A percentile compares a stretch with the other conserved stretches of the same genome.
Evolutionary conservation across 2,797 vertebrate genomes (phyloP).

Genomic region (Danio jaintianensis): DNA sequence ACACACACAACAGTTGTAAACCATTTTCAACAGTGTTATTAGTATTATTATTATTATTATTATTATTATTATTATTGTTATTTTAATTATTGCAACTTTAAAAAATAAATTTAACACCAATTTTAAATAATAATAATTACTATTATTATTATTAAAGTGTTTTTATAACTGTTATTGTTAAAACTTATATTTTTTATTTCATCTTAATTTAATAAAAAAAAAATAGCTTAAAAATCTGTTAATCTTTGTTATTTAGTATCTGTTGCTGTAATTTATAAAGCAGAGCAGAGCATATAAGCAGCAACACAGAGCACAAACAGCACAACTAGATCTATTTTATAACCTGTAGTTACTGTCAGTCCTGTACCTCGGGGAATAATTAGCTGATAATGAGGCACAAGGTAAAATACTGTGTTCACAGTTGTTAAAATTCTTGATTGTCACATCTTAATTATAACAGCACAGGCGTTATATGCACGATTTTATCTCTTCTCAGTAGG

Average conservation of each 20-base stretch:
- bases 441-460: conserved; percentile 73
- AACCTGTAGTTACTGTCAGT: conserved; percentile 72
- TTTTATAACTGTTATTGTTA: no score
- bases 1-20: no score
- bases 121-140: no score
- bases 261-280: not conserved
- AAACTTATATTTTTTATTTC: no score
- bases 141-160: no score
- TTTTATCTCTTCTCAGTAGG: conserved; percentile 55
- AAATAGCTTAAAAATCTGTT: not conserved
- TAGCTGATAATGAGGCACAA: conserved; percentile 73
- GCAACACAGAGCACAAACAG: conserved; percentile 46
- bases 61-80: no score
- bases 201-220: not conserved
- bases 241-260: not conserved
- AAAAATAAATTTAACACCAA: no score
- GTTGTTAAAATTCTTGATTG: conserved; percentile 59
- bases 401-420: conserved; percentile 73
- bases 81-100: no score
- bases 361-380: conserved; percentile 72
- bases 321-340: conserved; percentile 70
- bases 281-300: conserved; percentile 51
- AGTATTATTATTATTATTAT: no score
- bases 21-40: no score
- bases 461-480: conserved; percentile 34